Conservation (phyloP, 2,113 vertebrate genomes). For the Dendrocopos noguchii region DNA sequence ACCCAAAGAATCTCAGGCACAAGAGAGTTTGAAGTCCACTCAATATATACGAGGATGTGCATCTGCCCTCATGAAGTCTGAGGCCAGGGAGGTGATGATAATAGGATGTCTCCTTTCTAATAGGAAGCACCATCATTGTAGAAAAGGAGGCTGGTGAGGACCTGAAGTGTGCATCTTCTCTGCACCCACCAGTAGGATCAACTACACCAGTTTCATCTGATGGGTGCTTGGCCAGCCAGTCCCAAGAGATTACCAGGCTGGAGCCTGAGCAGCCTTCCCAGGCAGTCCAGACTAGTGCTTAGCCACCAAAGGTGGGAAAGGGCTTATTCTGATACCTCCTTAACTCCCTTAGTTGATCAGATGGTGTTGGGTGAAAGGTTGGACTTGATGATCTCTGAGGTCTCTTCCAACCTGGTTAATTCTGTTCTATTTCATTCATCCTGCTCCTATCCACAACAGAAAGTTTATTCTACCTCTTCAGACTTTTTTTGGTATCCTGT, state of each 20-base stretch:
- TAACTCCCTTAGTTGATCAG: neutral
- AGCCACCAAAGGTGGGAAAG: neutral
- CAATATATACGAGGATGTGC: neutral
- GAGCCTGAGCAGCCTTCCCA: neutral
- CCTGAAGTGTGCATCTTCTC: neutral
- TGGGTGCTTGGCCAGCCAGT: neutral
- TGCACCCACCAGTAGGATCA: neutral
- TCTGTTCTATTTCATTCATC: neutral
- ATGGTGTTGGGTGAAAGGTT: too few species aligned
- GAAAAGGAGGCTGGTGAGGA: neutral
- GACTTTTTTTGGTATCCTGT: too few species aligned
- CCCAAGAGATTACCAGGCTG: neutral
- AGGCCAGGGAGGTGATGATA: neutral
- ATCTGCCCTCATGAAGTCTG: neutral
- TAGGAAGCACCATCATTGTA: neutral
- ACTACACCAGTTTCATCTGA: neutral
- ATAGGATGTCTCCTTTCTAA: neutral
- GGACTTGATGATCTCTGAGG: too few species aligned
- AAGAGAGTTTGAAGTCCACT: neutral
- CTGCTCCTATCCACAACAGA: neutral
- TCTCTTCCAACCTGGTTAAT: too few species aligned
- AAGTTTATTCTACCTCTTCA: neutral
- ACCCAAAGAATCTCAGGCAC: neutral
- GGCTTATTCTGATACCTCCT: neutral
- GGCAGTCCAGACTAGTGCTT: neutral